A percentile compares a stretch with the other conserved stretches of the same genome.
phyloP scores from a whole-genome alignment of 2,797 vertebrate species.

The Sphaeramia orbicularis region DNA sequence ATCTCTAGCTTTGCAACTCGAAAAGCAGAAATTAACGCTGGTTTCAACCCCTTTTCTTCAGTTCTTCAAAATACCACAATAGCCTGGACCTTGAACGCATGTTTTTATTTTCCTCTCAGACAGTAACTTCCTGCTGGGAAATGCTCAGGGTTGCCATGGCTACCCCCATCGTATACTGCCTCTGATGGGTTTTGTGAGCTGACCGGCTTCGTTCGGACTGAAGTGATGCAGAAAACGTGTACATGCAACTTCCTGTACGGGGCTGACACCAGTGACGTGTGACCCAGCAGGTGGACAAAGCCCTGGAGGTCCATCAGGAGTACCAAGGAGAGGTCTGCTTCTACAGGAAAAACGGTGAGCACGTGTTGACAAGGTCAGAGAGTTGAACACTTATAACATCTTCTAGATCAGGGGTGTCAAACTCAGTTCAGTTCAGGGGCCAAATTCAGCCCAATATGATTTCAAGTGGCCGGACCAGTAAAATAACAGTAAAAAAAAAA shows the following conservation, averaged over 20 bases:
- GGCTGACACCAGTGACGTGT: slow-evolving; percentile 88
- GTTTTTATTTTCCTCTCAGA: slow-evolving; percentile 75
- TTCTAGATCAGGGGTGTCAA: too few relatives aligned
- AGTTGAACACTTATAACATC: too few relatives aligned
- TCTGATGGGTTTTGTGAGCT: slow-evolving; percentile 97
- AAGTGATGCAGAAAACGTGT: slow-evolving; percentile 97
- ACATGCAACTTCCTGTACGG: slow-evolving; percentile 93
- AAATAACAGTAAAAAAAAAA: too few relatives aligned
- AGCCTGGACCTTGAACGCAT: too few relatives aligned
- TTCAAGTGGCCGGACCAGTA: too few relatives aligned
- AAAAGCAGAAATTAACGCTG: too few relatives aligned
- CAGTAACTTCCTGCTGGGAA: slow-evolving; percentile 97
- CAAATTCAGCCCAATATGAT: too few relatives aligned
- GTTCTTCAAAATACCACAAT: too few relatives aligned
- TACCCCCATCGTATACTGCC: slow-evolving; percentile 96
- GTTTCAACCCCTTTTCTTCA: too few relatives aligned
- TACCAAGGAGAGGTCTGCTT: slow-evolving; percentile 92
- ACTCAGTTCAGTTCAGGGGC: too few relatives aligned
- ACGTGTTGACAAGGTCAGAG: too few relatives aligned
- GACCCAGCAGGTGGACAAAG: slow-evolving; percentile 89
- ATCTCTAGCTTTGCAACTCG: too few relatives aligned
- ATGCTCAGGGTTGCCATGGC: slow-evolving; percentile 90
- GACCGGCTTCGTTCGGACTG: slow-evolving; percentile 91
- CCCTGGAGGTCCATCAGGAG: slow-evolving; percentile 92
- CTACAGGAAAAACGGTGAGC: slow-evolving; percentile 93